Conservation (phyloP, 2,113 vertebrate genomes). For the Pungitius pungitius region DNA sequence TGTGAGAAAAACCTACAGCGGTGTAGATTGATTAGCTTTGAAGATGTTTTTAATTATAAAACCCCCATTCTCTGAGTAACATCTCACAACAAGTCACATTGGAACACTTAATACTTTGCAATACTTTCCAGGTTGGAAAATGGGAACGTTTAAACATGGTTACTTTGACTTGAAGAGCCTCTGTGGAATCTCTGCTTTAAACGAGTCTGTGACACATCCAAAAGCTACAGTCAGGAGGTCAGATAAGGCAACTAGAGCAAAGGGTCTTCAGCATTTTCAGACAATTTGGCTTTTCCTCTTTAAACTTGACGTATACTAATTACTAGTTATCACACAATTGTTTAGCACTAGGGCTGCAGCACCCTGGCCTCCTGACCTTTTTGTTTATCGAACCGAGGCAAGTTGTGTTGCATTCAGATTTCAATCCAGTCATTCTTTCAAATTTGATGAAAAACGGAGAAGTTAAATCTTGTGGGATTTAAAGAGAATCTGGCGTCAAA, state of each 20-base stretch:
- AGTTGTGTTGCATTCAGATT: neutral
- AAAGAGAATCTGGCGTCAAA: neutral
- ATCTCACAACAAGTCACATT: neutral
- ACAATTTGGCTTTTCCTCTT: conserved; percentile 5
- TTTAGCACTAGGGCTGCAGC: conserved; percentile 1
- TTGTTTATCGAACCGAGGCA: neutral
- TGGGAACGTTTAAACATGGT: neutral
- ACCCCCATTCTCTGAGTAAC: conserved; percentile 5
- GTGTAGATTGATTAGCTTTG: conserved; percentile 25
- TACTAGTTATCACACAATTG: neutral
- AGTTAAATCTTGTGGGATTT: neutral
- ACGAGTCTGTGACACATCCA: neutral
- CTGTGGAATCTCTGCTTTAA: neutral
- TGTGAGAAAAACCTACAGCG: conserved; percentile 43
- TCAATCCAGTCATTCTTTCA: neutral
- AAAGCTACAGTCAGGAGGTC: neutral
- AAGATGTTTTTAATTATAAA: conserved; percentile 33
- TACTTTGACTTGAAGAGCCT: neutral
- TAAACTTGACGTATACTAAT: neutral
- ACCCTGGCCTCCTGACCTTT: neutral
- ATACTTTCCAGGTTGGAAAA: neutral
- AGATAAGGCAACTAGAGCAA: neutral
- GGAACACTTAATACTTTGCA: neutral
- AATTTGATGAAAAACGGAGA: neutral
- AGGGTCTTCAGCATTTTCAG: neutral